Base-by-base conservation (phyloP, 2,888 invertebrate genomes). In the Lasius platythorax region DNA sequence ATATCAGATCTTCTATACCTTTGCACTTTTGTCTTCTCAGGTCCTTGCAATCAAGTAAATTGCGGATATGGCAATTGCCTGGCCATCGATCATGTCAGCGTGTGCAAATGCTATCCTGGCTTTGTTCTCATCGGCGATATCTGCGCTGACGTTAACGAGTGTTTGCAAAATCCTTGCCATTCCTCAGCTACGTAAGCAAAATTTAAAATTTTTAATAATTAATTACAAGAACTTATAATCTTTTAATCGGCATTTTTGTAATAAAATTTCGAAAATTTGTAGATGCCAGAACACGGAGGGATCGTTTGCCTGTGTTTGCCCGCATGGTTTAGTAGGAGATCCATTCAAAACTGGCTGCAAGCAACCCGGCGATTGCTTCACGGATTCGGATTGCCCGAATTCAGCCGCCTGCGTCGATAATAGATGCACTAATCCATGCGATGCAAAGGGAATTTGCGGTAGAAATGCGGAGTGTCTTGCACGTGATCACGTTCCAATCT, bases 81-180 rank as follows among this genome's bases (percentile, higher is more conserved):
- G 89, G 97, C 97, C 12, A 95, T 96, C 88, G 96, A 97, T 87
- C 98, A 98, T 93, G 96, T 96, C 92, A 96, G 97, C 2, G 92
- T 96, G 1, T 99, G 99, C 91, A 96, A 96, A 64, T 99, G 99
- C 93, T 96, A 97, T 91, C 95, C 96, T 76, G 98, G 98, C 56
- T 98, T 97, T 93, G 95, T 96, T 83, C 95, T 98, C 66, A 92
- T 95, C 46, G 96, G 96, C 72, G 97, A 96, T 78, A 96, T 96
- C 79, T 98, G 98, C 93, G 96, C 96, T 90, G 98, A 98, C 95
- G 95, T 98, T 70, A 96, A 99, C 91, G 98, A 98, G 95, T 99
- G 99, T 92, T 90, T 95, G 33, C 95, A 96, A 18, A 97, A 97
- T 89, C 98, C 98, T 63, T 99, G 98, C 91, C 98, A 98, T 91